These are phyloP conservation scores for Heterochromis multidens DNA, from an alignment of 2,113 vertebrate genomes.

Conservation along the genomic window DNA sequence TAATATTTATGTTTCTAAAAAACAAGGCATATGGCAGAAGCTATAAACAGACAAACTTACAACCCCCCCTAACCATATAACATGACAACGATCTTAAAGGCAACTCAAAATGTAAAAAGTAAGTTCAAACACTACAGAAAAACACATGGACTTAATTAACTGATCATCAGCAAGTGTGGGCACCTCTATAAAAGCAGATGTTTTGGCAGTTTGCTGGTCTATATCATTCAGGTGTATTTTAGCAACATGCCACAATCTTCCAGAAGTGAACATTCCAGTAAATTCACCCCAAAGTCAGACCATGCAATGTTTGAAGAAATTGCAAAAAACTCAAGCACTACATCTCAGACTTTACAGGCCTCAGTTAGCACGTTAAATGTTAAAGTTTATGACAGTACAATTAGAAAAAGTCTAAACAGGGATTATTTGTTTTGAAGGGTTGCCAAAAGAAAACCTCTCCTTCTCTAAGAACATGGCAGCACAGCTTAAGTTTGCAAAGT, in stretches of 20 bases:
- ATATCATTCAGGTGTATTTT: not conserved
- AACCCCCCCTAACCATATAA: rapidly evolving
- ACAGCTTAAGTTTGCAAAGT: not conserved
- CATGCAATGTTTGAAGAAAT: too few species aligned
- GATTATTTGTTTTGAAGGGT: not conserved
- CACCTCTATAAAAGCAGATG: not conserved
- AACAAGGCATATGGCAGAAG: not conserved
- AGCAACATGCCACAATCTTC: not conserved
- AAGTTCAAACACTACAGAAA: not conserved
- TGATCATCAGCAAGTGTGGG: not conserved
- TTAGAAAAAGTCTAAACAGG: not conserved
- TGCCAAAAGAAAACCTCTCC: not conserved
- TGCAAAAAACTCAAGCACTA: too few species aligned
- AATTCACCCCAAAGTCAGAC: not conserved
- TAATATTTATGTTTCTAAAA: not conserved
- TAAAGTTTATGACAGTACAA: not conserved
- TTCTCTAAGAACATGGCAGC: not conserved
- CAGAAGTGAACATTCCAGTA: not conserved
- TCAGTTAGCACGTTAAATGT: not conserved
- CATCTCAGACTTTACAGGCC: too few species aligned
- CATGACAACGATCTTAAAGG: not conserved
- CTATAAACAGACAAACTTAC: not conserved
- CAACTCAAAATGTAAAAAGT: not conserved
- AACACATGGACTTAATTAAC: not conserved
- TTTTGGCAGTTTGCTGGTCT: not conserved